Evolutionary conservation across 53 echinoderm and acorn worm species (phyloP).

Genomic region (Temnopleurus reevesii): DNA sequence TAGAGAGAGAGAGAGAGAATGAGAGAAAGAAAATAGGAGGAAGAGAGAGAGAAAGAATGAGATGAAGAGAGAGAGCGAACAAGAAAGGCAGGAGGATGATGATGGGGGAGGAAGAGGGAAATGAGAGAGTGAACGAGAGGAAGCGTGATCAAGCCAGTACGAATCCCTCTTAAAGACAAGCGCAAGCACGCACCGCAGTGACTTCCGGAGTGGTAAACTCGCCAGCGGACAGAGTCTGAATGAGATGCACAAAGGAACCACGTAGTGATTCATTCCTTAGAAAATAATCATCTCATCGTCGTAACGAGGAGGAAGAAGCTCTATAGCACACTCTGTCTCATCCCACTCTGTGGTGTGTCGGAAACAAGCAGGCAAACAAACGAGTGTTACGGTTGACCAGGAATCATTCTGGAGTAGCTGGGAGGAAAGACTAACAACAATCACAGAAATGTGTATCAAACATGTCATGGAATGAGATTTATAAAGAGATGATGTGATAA

Average conservation of each 20-base stretch:
- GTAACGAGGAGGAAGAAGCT: constrained; percentile 1
- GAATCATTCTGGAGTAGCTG: constrained; percentile 1
- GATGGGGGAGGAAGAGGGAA: background rate
- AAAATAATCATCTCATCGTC: constrained; percentile 26
- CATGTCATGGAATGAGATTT: too few relatives aligned
- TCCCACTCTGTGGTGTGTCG: background rate
- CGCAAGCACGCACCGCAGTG: background rate
- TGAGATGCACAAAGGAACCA: constrained; percentile 18
- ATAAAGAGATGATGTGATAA: too few relatives aligned
- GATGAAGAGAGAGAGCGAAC: background rate
- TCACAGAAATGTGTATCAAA: background rate
- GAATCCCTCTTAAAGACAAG: background rate
- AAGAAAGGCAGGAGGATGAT: background rate
- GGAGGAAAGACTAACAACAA: background rate
- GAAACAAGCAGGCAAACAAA: background rate
- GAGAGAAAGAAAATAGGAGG: background rate
- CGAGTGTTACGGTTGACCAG: background rate
- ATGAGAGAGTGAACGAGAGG: background rate
- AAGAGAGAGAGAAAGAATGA: background rate
- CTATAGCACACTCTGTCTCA: background rate
- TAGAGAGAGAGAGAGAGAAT: background rate
- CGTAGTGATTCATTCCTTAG: constrained; percentile 24
- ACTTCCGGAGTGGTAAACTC: constrained; percentile 6
- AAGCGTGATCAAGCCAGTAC: background rate
- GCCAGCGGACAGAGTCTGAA: too few relatives aligned